Conservation (phyloP, 2,888 invertebrate genomes). For the Atherix ibis region DNA sequence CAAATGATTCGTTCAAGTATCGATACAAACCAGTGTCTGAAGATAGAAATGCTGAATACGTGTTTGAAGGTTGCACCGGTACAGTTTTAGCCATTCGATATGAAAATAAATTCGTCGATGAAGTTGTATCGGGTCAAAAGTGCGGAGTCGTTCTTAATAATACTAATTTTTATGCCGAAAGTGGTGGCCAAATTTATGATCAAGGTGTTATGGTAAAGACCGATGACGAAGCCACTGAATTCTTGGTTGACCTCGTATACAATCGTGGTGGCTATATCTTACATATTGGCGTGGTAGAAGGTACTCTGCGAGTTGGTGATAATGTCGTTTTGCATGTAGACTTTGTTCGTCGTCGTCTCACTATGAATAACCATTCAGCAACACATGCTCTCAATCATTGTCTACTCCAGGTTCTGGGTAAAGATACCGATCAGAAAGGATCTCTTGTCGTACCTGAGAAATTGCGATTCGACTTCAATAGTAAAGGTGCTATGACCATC, state of each 20-base stretch:
- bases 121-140: slow-evolving; percentile 68
- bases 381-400: slow-evolving; percentile 96
- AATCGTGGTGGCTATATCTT: slow-evolving; percentile 91
- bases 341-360: slow-evolving; percentile 61
- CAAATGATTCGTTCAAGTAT: slow-evolving; percentile 88
- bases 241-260: slow-evolving; percentile 84
- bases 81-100: slow-evolving; percentile 68
- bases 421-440: slow-evolving; percentile 88
- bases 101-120: slow-evolving; percentile 70
- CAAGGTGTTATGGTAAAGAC: slow-evolving; percentile 78
- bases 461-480: slow-evolving; percentile 93
- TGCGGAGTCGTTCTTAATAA: slow-evolving; percentile 82
- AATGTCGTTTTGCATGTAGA: slow-evolving; percentile 68
- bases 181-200: slow-evolving; percentile 97
- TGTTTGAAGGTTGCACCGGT: slow-evolving; percentile 53
- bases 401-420: slow-evolving; percentile 73
- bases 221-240: slow-evolving; percentile 74
- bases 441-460: slow-evolving; percentile 95
- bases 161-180: slow-evolving; percentile 96
- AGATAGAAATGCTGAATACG: slow-evolving; percentile 55
- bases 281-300: slow-evolving; percentile 84
- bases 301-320: slow-evolving; percentile 70
- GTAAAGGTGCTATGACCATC: slow-evolving; percentile 78
- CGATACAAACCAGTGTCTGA: slow-evolving; percentile 54
- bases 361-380: slow-evolving; percentile 99